These are phyloP conservation scores for Amblyteles armatorius DNA, from an alignment of 2,888 invertebrate species.

Conservation along the genomic window DNA sequence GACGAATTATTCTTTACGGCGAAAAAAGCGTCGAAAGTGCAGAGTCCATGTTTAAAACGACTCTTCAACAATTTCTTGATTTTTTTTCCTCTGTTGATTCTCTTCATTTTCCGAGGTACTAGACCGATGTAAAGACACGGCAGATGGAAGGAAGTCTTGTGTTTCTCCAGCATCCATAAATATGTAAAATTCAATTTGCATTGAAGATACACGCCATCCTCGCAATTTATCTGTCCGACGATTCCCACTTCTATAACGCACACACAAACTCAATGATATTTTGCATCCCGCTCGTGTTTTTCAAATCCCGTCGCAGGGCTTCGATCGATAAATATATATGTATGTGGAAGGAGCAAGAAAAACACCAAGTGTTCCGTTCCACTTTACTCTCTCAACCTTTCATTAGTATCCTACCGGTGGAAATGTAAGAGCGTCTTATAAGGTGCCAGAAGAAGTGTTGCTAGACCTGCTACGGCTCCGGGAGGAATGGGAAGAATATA, in stretches of 20 bases:
- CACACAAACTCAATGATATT: background rate
- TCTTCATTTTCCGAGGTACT: background rate
- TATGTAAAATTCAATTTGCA: constrained; percentile 73
- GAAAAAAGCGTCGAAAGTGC: too few species aligned
- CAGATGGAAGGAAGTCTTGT: background rate
- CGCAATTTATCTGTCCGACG: background rate
- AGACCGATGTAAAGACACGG: background rate
- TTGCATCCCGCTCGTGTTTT: background rate
- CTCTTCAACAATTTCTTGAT: background rate
- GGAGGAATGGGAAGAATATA: constrained; percentile 24
- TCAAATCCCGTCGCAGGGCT: constrained; percentile 14
- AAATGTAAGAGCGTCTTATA: background rate
- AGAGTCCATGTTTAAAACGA: background rate
- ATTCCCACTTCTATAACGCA: constrained; percentile 6
- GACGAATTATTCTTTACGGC: too few species aligned
- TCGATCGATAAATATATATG: constrained; percentile 20
- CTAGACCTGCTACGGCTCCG: background rate
- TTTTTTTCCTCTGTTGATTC: too few species aligned
- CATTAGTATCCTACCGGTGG: constrained; percentile 23
- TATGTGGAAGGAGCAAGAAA: background rate
- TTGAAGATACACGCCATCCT: constrained; percentile 10
- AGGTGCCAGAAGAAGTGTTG: constrained; percentile 35
- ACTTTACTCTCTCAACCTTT: constrained; percentile 30
- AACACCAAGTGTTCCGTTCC: constrained; percentile 13
- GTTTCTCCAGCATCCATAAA: constrained; percentile 56